Conservation (phyloP, 2,888 invertebrate genomes). For the Mellilla xanthometata region DNA sequence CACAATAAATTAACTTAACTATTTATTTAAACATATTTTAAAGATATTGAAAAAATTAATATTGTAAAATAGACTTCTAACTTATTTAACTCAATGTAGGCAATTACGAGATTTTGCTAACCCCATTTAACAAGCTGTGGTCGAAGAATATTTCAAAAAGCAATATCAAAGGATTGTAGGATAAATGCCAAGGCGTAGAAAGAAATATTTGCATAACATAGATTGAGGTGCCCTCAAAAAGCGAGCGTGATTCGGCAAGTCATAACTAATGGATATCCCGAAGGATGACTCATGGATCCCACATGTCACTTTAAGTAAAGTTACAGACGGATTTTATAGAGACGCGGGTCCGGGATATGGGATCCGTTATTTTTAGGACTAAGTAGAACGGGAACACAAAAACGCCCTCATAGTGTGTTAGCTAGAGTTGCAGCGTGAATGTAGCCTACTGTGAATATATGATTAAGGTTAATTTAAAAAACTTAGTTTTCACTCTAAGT, state of each 20-base stretch:
- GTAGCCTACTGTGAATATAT: constrained; percentile 2
- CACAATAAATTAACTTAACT: no score
- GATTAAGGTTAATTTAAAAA: no score
- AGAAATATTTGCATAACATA: constrained; percentile 34
- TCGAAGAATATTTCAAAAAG: constrained; percentile 6
- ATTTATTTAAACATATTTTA: no score
- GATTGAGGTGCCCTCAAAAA: constrained; percentile 56
- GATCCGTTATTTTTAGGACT: constrained; percentile 47
- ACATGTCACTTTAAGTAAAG: constrained; percentile 60
- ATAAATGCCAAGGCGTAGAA: constrained; percentile 14
- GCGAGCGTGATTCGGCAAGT: constrained; percentile 69
- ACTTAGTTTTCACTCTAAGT: no score
- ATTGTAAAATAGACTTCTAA: no score
- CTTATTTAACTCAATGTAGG: no score
- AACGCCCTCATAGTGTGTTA: constrained; percentile 19
- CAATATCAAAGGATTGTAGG: constrained; percentile 9
- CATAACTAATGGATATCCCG: constrained; percentile 70
- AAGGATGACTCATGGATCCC: constrained; percentile 66
- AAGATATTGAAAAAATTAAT: no score
- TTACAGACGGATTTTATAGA: constrained; percentile 51
- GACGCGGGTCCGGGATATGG: constrained; percentile 44
- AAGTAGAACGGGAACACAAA: constrained; percentile 29
- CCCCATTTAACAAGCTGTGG: neutral
- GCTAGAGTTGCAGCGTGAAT: constrained; percentile 10
- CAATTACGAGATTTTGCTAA: no score